Evolutionary conservation across 2,113 vertebrate genomes (phyloP), one percentile per base, ranked within the genome.

Genomic region (Scalopus aquaticus): DNA sequence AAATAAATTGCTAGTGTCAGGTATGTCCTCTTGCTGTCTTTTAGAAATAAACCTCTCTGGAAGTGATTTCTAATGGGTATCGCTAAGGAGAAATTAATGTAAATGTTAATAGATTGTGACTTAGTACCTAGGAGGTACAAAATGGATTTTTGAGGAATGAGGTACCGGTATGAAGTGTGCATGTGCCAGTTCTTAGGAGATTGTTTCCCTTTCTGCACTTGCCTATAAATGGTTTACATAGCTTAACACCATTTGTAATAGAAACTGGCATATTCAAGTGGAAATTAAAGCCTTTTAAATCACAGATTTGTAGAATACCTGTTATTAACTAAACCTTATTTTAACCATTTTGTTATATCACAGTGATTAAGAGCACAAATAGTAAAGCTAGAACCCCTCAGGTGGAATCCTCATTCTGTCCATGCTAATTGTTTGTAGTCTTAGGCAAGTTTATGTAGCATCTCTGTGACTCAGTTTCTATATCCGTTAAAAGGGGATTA

Each of bases 21-120:
- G 35, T 84, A 19, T 64, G 24, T 88, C 51, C 44, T 95, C 35
- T 19, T 83, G n/a, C 8, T 76, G 19, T 84, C 2, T 70, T 84
- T 72, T 84, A 88, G 86, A 85, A 96, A 56, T 74, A 88, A 90
- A 70, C 44, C 42, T 88, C 73, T 91, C 54, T 86, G 22, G 28
- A 93, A 49, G 24, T 93, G 49, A 76, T 83, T 95, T 76, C 44
- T 76, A 91, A 69, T 65, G 30, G 9, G 5, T 65, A 56, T 81
- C 32, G 3, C 70, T 77, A 62, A 84, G 44, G 46, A 91, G 51
- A 86, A 60, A 26, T 87, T 88, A 80, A 35, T 58, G 10, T 76
- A 54, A 76, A 39, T 72, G n/a, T 88, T 73, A 35, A 46, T 76
- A 69, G 64, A 28, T 49, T 77, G 35, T 39, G 11, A 8, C 19